These are phyloP conservation scores for Pemphigus obesinymphae DNA, from an alignment of 1,140 invertebrate species.

Conservation along the genomic window DNA sequence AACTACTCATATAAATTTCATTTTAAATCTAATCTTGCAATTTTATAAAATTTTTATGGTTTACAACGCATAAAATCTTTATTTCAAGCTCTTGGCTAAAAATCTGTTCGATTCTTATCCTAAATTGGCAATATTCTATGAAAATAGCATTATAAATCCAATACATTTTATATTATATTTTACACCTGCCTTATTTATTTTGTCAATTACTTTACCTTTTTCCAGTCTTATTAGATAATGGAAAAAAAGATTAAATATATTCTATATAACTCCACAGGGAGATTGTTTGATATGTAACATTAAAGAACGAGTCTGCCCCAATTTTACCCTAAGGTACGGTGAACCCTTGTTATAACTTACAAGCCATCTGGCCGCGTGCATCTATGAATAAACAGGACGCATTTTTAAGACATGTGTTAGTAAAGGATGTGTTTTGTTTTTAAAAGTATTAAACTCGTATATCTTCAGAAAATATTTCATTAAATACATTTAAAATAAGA, in stretches of 20 bases:
- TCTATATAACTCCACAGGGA: neutral
- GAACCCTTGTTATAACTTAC: conserved; percentile 23
- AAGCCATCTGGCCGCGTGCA: conserved; percentile 1
- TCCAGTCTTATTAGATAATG: neutral
- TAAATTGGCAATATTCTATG: neutral
- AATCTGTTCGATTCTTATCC: neutral
- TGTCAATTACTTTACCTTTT: conserved; percentile 1
- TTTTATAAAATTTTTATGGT: neutral
- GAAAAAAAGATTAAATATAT: neutral
- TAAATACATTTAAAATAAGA: neutral
- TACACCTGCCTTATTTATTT: neutral
- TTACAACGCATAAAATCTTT: neutral
- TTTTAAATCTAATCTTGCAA: neutral
- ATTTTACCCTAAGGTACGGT: neutral
- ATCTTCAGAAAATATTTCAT: neutral
- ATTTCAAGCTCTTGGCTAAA: neutral
- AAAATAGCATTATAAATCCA: neutral
- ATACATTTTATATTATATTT: neutral
- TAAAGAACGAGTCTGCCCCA: neutral
- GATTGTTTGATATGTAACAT: neutral
- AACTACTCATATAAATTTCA: neutral
- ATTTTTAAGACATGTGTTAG: conserved; percentile 14
- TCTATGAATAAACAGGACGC: conserved; percentile 34
- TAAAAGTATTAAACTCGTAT: neutral
- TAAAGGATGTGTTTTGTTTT: neutral